A percentile compares a stretch with the other conserved stretches of the same genome.
Conservation (phyloP, 2,797 vertebrate species). For the Buphagus erythrorhynchus region DNA sequence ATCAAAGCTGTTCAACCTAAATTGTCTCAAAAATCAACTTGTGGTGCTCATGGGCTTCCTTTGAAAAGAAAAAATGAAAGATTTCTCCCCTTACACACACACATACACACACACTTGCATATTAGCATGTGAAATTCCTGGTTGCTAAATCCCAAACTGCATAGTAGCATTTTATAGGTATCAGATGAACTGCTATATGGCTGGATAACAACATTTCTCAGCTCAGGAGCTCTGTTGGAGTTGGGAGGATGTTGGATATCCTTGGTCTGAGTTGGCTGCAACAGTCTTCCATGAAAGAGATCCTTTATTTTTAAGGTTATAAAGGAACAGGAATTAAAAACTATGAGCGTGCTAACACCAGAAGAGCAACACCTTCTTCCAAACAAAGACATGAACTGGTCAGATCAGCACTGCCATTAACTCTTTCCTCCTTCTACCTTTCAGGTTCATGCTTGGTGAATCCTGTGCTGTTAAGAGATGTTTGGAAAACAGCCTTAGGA, state of each 20-base stretch:
- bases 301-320: conserved; percentile 31
- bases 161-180: neutral
- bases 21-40: neutral
- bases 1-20: neutral
- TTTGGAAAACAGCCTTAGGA: neutral
- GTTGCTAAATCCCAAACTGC: neutral
- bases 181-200: neutral
- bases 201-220: neutral
- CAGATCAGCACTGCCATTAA: neutral
- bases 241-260: neutral
- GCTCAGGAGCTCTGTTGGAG: neutral
- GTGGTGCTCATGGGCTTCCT: neutral
- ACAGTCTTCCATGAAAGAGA: neutral
- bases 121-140: neutral
- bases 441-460: neutral
- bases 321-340: conserved; percentile 1
- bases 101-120: neutral
- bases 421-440: neutral
- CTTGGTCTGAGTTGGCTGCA: conserved; percentile 13
- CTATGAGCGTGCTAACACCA: accelerated
- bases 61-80: neutral
- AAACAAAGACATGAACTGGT: neutral
- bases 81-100: neutral
- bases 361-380: neutral
- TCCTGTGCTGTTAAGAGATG: neutral